These are phyloP conservation scores for Machaerirhynchus nigripectus DNA, from an alignment of 2,113 vertebrate genomes.

Conservation along the genomic window DNA sequence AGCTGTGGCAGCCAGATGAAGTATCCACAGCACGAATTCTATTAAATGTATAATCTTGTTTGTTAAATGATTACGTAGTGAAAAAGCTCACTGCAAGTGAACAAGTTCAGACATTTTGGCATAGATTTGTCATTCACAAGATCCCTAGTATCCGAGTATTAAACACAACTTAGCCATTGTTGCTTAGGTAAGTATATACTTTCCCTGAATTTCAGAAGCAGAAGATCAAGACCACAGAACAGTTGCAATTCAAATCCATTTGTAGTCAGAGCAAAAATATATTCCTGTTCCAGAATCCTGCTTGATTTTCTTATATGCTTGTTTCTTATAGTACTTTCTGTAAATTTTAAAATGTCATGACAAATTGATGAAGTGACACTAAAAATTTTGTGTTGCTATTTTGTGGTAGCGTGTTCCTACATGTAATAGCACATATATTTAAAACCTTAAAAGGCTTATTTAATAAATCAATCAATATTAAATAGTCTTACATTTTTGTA, in stretches of 20 bases:
- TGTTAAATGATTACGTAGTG: not conserved
- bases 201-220: not conserved
- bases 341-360: not conserved
- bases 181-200: not conserved
- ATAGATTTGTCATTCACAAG: not conserved
- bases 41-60: not conserved
- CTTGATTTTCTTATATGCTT: not conserved
- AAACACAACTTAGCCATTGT: not conserved
- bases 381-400: not conserved
- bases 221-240: not conserved
- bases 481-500: not conserved
- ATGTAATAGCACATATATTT: not conserved
- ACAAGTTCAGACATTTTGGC: not conserved
- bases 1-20: constrained; percentile 28
- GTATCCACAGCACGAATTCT: not conserved
- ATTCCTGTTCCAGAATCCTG: not conserved
- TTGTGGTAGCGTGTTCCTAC: not conserved
- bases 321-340: not conserved
- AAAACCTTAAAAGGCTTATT: not conserved
- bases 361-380: not conserved
- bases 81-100: not conserved
- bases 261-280: not conserved
- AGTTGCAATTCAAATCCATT: not conserved
- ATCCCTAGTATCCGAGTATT: not conserved
- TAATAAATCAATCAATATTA: not conserved